A percentile compares a stretch with the other conserved stretches of the same genome.
Conservation (phyloP, 2,888 invertebrate genomes). For the Callosobruchus maculatus region DNA sequence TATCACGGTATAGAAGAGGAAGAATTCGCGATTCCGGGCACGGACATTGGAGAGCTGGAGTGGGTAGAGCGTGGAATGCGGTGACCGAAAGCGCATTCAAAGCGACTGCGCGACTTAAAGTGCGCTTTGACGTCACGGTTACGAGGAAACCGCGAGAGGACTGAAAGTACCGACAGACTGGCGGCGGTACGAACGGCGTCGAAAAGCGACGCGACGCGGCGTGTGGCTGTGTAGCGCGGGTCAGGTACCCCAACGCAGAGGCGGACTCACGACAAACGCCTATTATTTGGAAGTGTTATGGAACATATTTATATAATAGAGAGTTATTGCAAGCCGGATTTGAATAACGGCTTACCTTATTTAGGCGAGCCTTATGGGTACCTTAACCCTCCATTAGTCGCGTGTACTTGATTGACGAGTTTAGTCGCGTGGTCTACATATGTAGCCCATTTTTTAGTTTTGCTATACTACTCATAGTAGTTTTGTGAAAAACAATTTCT, state of each 20-base stretch:
- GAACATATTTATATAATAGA: too few species aligned
- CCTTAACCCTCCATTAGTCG: too few species aligned
- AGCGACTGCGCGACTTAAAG: background rate
- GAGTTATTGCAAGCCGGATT: too few species aligned
- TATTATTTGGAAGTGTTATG: too few species aligned
- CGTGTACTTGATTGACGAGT: too few species aligned
- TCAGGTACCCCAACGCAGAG: slow-evolving; percentile 21
- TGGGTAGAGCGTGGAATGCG: background rate
- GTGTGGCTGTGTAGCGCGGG: slow-evolving; percentile 19
- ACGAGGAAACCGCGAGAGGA: slow-evolving; percentile 9
- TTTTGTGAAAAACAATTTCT: too few species aligned
- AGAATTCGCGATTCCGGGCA: background rate
- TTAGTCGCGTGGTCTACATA: too few species aligned
- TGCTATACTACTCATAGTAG: too few species aligned
- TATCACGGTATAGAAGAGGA: background rate
- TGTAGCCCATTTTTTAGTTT: too few species aligned
- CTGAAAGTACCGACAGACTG: slow-evolving; percentile 9
- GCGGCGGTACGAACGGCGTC: background rate
- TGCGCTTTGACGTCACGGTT: background rate
- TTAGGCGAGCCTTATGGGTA: too few species aligned
- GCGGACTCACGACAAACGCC: too few species aligned
- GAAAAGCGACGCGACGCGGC: background rate
- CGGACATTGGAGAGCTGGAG: background rate
- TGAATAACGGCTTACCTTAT: too few species aligned
- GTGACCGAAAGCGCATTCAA: background rate